These are phyloP conservation scores for Polydrusus pterygomalis DNA, from an alignment of 2,888 invertebrate genomes.

Conservation along the genomic window DNA sequence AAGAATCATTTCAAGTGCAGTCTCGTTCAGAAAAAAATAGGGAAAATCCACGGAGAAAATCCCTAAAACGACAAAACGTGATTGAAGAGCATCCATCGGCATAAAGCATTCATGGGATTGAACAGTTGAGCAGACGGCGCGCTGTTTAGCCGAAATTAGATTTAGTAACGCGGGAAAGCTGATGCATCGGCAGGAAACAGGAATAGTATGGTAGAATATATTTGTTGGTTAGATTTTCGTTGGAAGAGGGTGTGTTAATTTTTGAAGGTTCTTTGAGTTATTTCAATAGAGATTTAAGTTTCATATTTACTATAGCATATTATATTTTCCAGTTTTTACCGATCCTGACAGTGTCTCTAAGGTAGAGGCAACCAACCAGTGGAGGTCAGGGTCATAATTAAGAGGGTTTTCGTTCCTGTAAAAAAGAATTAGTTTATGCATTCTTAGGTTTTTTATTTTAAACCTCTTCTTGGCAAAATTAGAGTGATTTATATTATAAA, in stretches of 20 bases:
- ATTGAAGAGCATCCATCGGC: conserved; percentile 44
- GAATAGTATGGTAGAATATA: conserved; percentile 12
- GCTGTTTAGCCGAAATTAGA: conserved; percentile 46
- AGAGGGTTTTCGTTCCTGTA: no score
- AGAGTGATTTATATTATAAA: no score
- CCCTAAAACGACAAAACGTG: conserved; percentile 41
- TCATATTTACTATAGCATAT: no score
- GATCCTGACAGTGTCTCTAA: no score
- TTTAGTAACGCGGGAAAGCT: conserved; percentile 27
- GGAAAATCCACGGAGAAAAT: conserved; percentile 28
- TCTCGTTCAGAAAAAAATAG: background rate
- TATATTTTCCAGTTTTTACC: no score
- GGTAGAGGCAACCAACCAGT: no score
- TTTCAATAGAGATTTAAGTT: background rate
- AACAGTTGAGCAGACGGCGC: conserved; percentile 35
- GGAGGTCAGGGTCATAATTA: no score
- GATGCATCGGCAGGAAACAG: conserved; percentile 29
- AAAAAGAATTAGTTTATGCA: no score
- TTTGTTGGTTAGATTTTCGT: conserved; percentile 12
- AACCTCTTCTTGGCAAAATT: no score
- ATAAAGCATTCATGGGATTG: conserved; percentile 45
- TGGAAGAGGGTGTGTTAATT: background rate
- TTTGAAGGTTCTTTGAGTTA: background rate
- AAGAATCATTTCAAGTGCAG: no score
- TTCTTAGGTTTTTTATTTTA: no score